Conservation (phyloP, 2,888 invertebrate species). For the Phlogophora meticulosa region DNA sequence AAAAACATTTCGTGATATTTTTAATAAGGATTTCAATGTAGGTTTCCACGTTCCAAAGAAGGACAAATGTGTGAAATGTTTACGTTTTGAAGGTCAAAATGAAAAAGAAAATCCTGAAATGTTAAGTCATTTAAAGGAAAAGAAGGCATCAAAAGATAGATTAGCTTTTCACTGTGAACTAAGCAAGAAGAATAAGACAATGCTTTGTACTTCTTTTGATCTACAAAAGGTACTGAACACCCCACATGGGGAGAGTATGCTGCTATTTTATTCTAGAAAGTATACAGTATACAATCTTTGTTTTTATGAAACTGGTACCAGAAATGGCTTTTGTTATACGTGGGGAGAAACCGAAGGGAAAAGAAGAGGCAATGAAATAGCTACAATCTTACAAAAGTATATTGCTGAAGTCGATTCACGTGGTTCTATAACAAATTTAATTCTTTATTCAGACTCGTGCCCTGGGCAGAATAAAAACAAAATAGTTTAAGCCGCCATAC, state of each 20-base stretch:
- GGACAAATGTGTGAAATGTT: slow-evolving; percentile 11
- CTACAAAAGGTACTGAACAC: slow-evolving; percentile 10
- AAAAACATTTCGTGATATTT: too few species aligned
- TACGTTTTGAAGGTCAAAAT: slow-evolving; percentile 7
- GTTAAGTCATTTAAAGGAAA: slow-evolving; percentile 8
- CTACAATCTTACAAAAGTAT: slow-evolving; percentile 23
- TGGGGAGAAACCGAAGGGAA: slow-evolving; percentile 16
- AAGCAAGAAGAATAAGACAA: slow-evolving; percentile 1
- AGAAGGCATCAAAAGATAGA: slow-evolving; percentile 6
- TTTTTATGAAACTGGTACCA: slow-evolving; percentile 15
- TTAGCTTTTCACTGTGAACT: slow-evolving; percentile 9
- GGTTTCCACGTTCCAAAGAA: slow-evolving; percentile 14
- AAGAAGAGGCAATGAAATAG: slow-evolving; percentile 20
- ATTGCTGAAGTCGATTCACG: slow-evolving; percentile 15
- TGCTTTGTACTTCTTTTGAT: slow-evolving; percentile 5
- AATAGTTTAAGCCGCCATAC: slow-evolving; percentile 3
- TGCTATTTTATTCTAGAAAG: neutral
- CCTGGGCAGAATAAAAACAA: slow-evolving; percentile 13
- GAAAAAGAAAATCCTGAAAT: slow-evolving; percentile 1
- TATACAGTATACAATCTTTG: slow-evolving; percentile 25
- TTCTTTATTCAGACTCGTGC: slow-evolving; percentile 6
- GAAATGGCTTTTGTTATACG: slow-evolving; percentile 13
- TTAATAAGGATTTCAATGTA: too few species aligned
- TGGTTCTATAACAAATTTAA: neutral
- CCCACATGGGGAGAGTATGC: neutral